Conservation (phyloP, 2,797 vertebrate species). For the Valencia hispanica region DNA sequence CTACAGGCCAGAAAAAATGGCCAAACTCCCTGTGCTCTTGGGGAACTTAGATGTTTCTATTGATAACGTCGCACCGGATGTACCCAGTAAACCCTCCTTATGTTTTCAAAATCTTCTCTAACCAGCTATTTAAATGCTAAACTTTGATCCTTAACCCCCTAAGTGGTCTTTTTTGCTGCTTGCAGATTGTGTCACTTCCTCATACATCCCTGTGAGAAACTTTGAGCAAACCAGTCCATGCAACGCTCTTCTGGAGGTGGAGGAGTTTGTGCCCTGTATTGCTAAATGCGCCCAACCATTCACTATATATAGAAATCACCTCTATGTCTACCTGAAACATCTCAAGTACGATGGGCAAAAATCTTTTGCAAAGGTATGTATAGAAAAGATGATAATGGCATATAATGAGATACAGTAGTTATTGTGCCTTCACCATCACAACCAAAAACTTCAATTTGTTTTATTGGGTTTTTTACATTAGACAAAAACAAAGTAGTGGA, state of each 20-base stretch:
- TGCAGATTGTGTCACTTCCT: slow-evolving; percentile 94
- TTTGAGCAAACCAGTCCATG: slow-evolving; percentile 84
- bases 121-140: background rate
- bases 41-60: slow-evolving; percentile 95
- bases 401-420: background rate
- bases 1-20: slow-evolving; percentile 95
- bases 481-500: background rate
- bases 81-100: slow-evolving; percentile 86
- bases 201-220: slow-evolving; percentile 93
- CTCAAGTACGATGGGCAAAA: slow-evolving; percentile 98
- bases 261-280: slow-evolving; percentile 95
- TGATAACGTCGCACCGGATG: slow-evolving; percentile 90
- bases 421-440: background rate
- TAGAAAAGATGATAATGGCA: background rate
- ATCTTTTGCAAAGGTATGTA: slow-evolving; percentile 91
- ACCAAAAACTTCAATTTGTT: background rate
- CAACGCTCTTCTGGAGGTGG: slow-evolving; percentile 87
- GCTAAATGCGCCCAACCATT: slow-evolving; percentile 95
- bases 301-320: slow-evolving; percentile 95
- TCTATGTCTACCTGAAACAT: slow-evolving; percentile 94
- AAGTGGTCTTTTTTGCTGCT: slow-evolving; percentile 14
- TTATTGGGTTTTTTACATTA: background rate
- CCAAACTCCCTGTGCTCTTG: slow-evolving; percentile 95
- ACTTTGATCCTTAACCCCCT: background rate
- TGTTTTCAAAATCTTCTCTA: slow-evolving; percentile 25